Evolutionary conservation across 2,888 invertebrate genomes (phyloP).

Genomic region (Marasmarcha lunaedactyla): DNA sequence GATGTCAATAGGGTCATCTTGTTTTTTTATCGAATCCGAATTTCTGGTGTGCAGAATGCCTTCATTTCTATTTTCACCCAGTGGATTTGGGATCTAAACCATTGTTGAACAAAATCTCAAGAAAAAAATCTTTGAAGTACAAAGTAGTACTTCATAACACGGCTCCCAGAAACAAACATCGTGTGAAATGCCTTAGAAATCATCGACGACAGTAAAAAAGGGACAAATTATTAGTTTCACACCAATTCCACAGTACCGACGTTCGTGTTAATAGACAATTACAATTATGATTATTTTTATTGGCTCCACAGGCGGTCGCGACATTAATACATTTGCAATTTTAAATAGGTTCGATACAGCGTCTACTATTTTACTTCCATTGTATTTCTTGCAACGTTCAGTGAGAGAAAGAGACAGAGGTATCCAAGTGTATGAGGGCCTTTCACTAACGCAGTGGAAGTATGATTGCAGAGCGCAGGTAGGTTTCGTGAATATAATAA

Average conservation of each 20-base stretch:
- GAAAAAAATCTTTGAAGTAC: no score
- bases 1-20: no score
- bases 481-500: conserved; percentile 1
- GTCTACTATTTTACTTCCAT: background rate
- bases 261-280: conserved; percentile 35
- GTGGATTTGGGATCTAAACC: no score
- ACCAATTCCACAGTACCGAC: conserved; percentile 12
- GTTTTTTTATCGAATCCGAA: no score
- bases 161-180: no score
- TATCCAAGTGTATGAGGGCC: background rate
- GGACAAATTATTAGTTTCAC: conserved; percentile 12
- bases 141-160: no score
- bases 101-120: no score
- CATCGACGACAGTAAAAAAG: conserved; percentile 3
- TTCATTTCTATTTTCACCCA: no score
- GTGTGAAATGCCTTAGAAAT: no score
- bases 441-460: background rate
- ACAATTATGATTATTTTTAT: conserved; percentile 30
- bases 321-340: conserved; percentile 36
- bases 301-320: conserved; percentile 19
- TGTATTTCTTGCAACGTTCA: background rate
- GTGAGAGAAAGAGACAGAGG: background rate
- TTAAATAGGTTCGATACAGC: conserved; percentile 26
- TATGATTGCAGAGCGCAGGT: background rate
- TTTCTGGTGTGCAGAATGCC: no score